phyloP scores from a whole-genome alignment of 2,113 vertebrate genomes.

The Zosterops pallidus region DNA sequence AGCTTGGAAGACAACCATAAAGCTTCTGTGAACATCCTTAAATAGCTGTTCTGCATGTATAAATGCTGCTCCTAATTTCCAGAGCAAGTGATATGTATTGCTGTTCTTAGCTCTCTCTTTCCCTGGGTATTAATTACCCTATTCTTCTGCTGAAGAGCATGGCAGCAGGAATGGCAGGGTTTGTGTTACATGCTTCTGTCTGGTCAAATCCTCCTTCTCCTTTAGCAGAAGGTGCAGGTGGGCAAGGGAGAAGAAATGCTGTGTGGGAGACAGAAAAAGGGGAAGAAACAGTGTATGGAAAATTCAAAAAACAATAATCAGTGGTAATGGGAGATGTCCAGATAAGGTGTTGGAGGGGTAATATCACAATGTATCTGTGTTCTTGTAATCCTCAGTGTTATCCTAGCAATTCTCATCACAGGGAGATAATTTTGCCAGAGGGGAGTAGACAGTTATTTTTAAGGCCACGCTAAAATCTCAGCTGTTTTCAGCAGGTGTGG shows the following conservation, averaged over 20 bases:
- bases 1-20: slow-evolving; percentile 33
- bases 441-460: not conserved
- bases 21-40: slow-evolving; percentile 12
- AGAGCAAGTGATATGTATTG: not conserved
- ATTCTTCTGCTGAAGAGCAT: not conserved
- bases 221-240: not conserved
- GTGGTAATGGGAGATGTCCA: not conserved
- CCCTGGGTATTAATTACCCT: not conserved
- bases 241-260: not conserved
- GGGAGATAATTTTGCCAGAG: not conserved
- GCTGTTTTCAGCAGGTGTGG: not conserved
- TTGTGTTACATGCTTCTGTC: not conserved
- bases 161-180: not conserved
- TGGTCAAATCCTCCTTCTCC: not conserved
- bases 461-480: not conserved
- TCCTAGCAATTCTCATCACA: not conserved
- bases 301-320: not conserved
- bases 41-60: slow-evolving; percentile 15
- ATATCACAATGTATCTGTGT: not conserved
- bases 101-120: not conserved
- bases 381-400: not conserved
- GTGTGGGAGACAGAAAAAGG: not conserved
- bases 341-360: not conserved
- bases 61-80: not conserved
- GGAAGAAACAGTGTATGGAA: not conserved